Percentiles rank a stretch among this genome's conserved stretches.
These are phyloP conservation scores for Galago senegalensis DNA, from an alignment of 2,797 vertebrate genomes.

Conservation along the genomic window DNA sequence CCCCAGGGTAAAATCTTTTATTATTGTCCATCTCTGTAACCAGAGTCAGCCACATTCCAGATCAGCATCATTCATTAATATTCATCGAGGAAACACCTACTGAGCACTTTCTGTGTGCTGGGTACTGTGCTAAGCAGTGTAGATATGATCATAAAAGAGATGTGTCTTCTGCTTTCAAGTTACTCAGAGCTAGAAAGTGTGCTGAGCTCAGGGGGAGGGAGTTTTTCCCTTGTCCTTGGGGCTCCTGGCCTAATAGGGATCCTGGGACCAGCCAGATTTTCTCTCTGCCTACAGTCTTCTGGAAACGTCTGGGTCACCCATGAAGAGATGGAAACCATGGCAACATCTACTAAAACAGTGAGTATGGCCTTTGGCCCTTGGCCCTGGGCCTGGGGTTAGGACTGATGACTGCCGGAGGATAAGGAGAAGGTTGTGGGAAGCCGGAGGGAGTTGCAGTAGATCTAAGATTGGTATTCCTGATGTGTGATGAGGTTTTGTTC, in stretches of 20 bases:
- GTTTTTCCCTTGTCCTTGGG: neutral
- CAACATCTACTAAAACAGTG: conserved; percentile 96
- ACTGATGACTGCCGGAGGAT: neutral
- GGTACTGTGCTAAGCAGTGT: neutral
- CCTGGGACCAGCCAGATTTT: conserved; percentile 70
- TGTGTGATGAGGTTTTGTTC: neutral
- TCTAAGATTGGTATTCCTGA: neutral
- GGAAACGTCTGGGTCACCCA: conserved; percentile 99
- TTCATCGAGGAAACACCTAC: neutral
- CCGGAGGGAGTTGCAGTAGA: neutral
- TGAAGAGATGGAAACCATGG: conserved; percentile 99
- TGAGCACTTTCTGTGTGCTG: neutral
- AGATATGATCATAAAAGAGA: neutral
- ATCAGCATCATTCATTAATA: no score
- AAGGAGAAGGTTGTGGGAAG: neutral
- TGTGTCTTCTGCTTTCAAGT: neutral
- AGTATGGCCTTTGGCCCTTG: conserved; percentile 86
- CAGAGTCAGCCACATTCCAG: neutral
- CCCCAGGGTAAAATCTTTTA: neutral
- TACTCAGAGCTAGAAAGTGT: neutral
- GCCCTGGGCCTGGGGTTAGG: neutral
- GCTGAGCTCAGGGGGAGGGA: neutral
- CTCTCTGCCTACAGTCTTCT: conserved; percentile 93
- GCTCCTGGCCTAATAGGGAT: neutral
- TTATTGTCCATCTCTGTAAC: neutral